phyloP scores from a whole-genome alignment of 1,140 invertebrate species.

The Epicauta chinensis region DNA sequence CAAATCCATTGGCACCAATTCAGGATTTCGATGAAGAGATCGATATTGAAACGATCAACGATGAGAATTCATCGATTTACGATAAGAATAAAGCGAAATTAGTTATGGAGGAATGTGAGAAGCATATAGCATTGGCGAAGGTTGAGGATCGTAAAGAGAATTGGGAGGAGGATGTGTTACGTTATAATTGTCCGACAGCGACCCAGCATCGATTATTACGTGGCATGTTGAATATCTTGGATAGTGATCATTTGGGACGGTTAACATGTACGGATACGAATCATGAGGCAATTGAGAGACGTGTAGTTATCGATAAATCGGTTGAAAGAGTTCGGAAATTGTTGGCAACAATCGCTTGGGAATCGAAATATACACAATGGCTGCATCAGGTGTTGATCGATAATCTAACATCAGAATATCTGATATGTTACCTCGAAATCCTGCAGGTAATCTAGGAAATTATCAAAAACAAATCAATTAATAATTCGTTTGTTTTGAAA shows the following conservation, averaged over 20 bases:
- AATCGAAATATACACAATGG: constrained; percentile 69
- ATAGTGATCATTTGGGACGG: constrained; percentile 62
- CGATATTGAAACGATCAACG: constrained; percentile 44
- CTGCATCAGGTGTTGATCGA: constrained; percentile 69
- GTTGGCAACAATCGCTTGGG: constrained; percentile 63
- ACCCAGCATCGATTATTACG: constrained; percentile 61
- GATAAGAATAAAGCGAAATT: constrained; percentile 57
- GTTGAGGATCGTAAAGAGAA: constrained; percentile 54
- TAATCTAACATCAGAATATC: constrained; percentile 58
- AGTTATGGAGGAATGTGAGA: constrained; percentile 69
- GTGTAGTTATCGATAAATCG: constrained; percentile 65
- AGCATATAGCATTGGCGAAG: constrained; percentile 54
- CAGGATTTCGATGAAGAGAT: constrained; percentile 42
- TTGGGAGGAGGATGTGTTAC: constrained; percentile 64
- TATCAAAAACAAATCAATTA: constrained; percentile 1
- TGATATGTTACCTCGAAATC: constrained; percentile 73
- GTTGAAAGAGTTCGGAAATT: constrained; percentile 59
- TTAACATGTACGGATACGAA: constrained; percentile 52
- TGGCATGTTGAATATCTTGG: constrained; percentile 60
- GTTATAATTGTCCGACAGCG: constrained; percentile 55
- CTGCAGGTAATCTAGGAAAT: constrained; percentile 47
- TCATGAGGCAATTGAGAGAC: constrained; percentile 60
- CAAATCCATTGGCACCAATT: constrained; percentile 20
- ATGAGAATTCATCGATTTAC: constrained; percentile 45
- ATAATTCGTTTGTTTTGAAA: constrained; percentile 44